Percentiles rank a stretch among this genome's conserved stretches.
These are phyloP conservation scores for Gnathonemus echidnorhynchus DNA, from an alignment of 2,113 vertebrate species.

Conservation along the genomic window DNA sequence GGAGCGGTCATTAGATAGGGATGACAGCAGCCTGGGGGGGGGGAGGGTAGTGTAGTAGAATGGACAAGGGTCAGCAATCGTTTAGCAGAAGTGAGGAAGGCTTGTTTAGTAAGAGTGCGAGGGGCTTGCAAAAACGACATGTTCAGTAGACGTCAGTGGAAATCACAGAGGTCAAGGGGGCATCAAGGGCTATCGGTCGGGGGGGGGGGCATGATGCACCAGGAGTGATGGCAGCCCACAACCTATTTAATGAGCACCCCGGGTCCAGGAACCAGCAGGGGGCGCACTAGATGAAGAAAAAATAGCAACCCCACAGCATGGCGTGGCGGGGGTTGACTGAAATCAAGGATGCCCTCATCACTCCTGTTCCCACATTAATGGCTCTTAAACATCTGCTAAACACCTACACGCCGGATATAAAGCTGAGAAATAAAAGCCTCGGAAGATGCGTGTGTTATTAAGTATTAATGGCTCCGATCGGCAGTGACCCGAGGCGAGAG, in stretches of 20 bases:
- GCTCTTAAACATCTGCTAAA: constrained; percentile 8
- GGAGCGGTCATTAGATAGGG: background rate
- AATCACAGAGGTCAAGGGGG: background rate
- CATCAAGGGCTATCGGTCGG: background rate
- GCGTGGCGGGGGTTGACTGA: background rate
- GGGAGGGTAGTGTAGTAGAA: background rate
- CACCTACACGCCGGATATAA: background rate
- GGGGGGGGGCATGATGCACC: background rate
- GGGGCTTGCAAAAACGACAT: background rate
- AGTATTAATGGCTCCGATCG: background rate
- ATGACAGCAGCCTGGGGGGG: background rate
- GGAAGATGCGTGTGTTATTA: background rate
- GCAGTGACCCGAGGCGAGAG: background rate
- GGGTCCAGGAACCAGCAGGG: background rate
- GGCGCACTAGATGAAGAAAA: background rate
- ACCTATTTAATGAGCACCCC: background rate
- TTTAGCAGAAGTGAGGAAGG: background rate
- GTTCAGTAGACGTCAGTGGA: background rate
- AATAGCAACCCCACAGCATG: background rate
- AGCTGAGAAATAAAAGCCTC: background rate
- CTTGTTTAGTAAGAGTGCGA: background rate
- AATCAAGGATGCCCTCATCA: background rate
- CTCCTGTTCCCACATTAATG: background rate
- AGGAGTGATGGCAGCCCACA: background rate
- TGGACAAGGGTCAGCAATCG: background rate